Conservation (phyloP, 2,888 invertebrate genomes). For the Sialis fuliginosa region DNA sequence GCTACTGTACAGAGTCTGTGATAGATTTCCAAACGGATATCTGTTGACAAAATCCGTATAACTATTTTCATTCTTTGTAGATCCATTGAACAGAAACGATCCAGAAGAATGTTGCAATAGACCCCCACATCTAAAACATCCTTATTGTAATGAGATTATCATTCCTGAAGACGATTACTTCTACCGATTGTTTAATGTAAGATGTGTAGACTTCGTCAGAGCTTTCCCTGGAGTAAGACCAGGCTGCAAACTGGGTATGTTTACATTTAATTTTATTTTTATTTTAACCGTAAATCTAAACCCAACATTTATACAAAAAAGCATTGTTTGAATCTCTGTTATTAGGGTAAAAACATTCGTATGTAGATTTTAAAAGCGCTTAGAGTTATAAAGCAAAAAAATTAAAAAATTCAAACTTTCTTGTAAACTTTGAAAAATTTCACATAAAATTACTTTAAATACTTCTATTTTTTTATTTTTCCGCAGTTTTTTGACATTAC, state of each 20-base stretch:
- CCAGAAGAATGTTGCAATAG: conserved; percentile 81
- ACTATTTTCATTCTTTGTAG: conserved; percentile 25
- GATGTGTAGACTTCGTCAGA: conserved; percentile 79
- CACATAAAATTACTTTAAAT: neutral
- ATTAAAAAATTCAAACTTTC: neutral
- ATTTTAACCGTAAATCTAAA: too few relatives aligned
- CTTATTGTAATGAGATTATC: conserved; percentile 77
- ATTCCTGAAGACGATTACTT: conserved; percentile 84
- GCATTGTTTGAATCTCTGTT: too few relatives aligned
- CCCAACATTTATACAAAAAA: too few relatives aligned
- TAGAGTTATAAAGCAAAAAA: too few relatives aligned
- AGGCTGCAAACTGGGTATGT: conserved; percentile 66
- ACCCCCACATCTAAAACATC: conserved; percentile 67
- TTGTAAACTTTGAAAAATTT: neutral
- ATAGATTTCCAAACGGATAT: neutral
- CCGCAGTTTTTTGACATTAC: too few relatives aligned
- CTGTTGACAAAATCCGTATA: neutral
- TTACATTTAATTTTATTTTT: neutral
- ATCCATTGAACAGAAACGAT: conserved; percentile 71
- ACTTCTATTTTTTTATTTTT: neutral
- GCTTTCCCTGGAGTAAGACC: conserved; percentile 76
- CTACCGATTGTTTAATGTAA: conserved; percentile 66
- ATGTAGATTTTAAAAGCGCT: too few relatives aligned
- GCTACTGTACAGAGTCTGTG: neutral
- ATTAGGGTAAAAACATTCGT: too few relatives aligned